Percentiles rank a stretch among this genome's conserved stretches.
Evolutionary conservation across 2,888 invertebrate species (phyloP).

Genomic region (Gerosis bhagava): DNA sequence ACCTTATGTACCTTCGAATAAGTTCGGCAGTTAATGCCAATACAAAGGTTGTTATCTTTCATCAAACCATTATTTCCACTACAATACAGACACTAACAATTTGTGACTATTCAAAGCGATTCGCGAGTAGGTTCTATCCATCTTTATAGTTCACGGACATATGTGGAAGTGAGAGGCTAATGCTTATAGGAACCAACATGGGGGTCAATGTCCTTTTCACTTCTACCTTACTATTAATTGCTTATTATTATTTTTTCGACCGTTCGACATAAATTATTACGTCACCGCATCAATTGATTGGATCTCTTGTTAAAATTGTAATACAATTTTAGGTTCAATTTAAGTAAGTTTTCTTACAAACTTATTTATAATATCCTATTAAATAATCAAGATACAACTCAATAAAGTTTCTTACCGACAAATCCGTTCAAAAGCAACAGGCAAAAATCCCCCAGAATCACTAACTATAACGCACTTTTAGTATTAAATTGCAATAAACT

Average conservation of each 20-base stretch:
- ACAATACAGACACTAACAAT: conserved; percentile 9
- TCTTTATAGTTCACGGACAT: conserved; percentile 27
- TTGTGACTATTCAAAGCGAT: conserved; percentile 12
- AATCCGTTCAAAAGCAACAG: conserved; percentile 43
- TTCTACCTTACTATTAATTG: conserved; percentile 19
- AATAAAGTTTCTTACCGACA: conserved; percentile 34
- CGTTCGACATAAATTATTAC: too few relatives aligned
- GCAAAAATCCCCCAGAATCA: conserved; percentile 66
- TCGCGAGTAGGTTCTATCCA: conserved; percentile 19
- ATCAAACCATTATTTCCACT: conserved; percentile 8
- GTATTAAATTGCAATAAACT: conserved; percentile 47
- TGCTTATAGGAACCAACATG: conserved; percentile 18
- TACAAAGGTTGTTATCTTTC: not conserved
- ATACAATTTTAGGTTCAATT: not conserved
- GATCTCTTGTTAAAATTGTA: too few relatives aligned
- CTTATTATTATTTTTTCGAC: not conserved
- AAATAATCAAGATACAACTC: too few relatives aligned
- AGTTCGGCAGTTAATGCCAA: not conserved
- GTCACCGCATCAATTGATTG: too few relatives aligned
- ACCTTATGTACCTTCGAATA: too few relatives aligned
- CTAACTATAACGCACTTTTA: conserved; percentile 52
- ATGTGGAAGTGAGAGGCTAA: conserved; percentile 27
- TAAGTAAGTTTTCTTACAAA: not conserved
- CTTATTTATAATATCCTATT: too few relatives aligned
- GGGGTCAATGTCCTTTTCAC: conserved; percentile 24